Conservation (phyloP, 2,888 invertebrate genomes). For the Lochmaea crataegi region DNA sequence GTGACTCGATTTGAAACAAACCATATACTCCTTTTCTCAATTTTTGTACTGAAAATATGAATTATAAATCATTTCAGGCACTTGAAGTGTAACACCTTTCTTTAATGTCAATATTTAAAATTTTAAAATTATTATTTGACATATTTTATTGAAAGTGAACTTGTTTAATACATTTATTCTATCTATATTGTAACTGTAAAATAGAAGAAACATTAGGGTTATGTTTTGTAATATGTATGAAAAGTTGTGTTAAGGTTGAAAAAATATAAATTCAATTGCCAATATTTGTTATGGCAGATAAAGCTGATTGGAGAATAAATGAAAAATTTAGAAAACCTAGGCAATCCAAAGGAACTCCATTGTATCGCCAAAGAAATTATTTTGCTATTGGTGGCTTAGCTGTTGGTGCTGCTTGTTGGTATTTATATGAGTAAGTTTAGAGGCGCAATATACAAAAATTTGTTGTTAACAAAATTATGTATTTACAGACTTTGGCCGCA, state of each 20-base stretch:
- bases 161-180: no score
- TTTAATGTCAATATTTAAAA: no score
- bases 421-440: constrained; percentile 67
- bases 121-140: no score
- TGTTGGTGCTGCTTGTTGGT: constrained; percentile 64
- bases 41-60: no score
- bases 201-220: no score
- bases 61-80: no score
- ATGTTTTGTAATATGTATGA: no score
- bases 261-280: constrained; percentile 1
- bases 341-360: constrained; percentile 74
- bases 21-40: no score
- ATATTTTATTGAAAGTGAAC: no score
- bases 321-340: constrained; percentile 71
- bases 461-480: constrained; percentile 2
- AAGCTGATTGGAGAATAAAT: constrained; percentile 61
- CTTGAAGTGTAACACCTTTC: no score
- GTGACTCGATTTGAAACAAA: no score
- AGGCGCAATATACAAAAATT: background rate
- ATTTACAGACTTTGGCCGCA: constrained; percentile 55
- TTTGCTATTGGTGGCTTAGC: constrained; percentile 67
- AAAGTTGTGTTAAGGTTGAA: background rate
- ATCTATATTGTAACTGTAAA: no score
- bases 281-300: constrained; percentile 35
- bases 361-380: constrained; percentile 69